phyloP scores from a whole-genome alignment of 1,140 invertebrate genomes.

The Cephus cinctus region DNA sequence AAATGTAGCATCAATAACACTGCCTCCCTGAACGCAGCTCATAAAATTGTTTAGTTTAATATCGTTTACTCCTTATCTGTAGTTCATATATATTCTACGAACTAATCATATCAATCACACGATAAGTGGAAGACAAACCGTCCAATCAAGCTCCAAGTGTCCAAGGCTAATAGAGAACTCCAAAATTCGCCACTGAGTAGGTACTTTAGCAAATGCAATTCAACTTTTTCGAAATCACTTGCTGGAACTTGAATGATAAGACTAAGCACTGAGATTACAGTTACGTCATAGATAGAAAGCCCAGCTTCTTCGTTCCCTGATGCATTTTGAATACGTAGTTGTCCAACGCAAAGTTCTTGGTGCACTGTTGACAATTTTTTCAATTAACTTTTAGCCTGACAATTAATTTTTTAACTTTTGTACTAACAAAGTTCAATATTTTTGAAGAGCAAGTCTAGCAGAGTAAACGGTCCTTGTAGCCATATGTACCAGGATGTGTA shows the following conservation, averaged over 20 bases:
- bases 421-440: conserved; percentile 32
- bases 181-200: conserved; percentile 37
- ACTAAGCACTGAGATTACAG: conserved; percentile 29
- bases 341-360: conserved; percentile 27
- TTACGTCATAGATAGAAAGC: conserved; percentile 37
- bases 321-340: conserved; percentile 18
- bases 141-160: conserved; percentile 43
- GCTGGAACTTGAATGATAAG: conserved; percentile 29
- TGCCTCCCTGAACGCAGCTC: too few species aligned
- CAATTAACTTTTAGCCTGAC: too few species aligned
- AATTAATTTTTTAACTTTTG: conserved; percentile 17
- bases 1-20: too few species aligned
- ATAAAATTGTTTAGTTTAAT: too few species aligned
- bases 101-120: not conserved
- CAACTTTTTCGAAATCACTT: conserved; percentile 30
- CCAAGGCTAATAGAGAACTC: conserved; percentile 37
- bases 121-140: conserved; percentile 24
- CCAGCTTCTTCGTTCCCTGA: conserved; percentile 15
- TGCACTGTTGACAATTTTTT: too few species aligned
- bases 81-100: not conserved
- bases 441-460: conserved; percentile 34
- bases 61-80: too few species aligned
- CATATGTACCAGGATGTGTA: conserved; percentile 27
- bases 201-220: conserved; percentile 38
- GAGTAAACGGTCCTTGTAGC: conserved; percentile 24